Conservation (phyloP, 2,888 invertebrate species). For the Atrina japonica region DNA sequence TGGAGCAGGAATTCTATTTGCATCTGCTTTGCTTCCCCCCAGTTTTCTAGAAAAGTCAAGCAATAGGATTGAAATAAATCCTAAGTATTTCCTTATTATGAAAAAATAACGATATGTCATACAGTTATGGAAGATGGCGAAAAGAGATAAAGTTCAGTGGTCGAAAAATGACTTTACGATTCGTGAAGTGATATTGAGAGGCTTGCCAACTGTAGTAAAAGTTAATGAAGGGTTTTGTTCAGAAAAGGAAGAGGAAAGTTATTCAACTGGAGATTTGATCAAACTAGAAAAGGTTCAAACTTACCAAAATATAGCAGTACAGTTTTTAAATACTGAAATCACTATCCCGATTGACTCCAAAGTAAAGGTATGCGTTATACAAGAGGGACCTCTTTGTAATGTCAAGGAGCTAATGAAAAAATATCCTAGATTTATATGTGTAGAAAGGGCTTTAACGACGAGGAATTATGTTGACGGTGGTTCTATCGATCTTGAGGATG, state of each 20-base stretch:
- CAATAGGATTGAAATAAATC: too few relatives aligned
- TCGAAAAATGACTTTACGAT: conserved; percentile 24
- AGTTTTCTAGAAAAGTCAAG: too few relatives aligned
- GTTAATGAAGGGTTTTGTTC: conserved; percentile 30
- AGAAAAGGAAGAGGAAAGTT: conserved; percentile 30
- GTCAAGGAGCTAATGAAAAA: conserved; percentile 26
- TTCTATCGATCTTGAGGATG: conserved; percentile 6
- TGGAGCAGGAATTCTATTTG: too few relatives aligned
- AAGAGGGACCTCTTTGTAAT: conserved; percentile 7
- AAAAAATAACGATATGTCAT: too few relatives aligned
- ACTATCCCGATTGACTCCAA: conserved; percentile 36
- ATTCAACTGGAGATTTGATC: conserved; percentile 37
- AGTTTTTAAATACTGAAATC: conserved; percentile 31
- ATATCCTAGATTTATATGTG: conserved; percentile 30
- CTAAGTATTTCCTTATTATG: too few relatives aligned
- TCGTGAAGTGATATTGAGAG: conserved; percentile 8
- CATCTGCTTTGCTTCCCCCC: too few relatives aligned
- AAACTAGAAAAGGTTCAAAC: conserved; percentile 36
- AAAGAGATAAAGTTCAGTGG: conserved; percentile 23
- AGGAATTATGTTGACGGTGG: background rate
- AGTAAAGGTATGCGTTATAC: conserved; percentile 32
- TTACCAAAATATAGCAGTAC: conserved; percentile 26
- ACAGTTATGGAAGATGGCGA: too few relatives aligned
- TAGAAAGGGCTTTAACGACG: conserved; percentile 17
- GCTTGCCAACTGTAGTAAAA: conserved; percentile 29